These are phyloP conservation scores for Charanyca ferruginea DNA, from an alignment of 2,888 invertebrate species.

Conservation along the genomic window DNA sequence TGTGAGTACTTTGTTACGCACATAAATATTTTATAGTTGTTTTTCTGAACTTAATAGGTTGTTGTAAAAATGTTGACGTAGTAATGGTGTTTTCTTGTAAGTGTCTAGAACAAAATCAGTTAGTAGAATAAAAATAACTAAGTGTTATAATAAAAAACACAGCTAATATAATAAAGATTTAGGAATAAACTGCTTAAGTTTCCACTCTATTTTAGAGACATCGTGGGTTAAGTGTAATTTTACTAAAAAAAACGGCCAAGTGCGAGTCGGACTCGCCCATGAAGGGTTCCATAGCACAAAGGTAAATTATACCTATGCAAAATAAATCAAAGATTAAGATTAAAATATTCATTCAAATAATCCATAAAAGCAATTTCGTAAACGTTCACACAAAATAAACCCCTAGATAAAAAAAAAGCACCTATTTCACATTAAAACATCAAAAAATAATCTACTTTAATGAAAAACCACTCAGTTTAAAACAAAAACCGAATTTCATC, in stretches of 20 bases:
- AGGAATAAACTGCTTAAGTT: neutral
- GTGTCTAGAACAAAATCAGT: constrained; percentile 21
- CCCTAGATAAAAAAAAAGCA: neutral
- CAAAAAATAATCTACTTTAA: constrained; percentile 6
- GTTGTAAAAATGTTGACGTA: constrained; percentile 54
- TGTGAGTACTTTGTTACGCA: constrained; percentile 28
- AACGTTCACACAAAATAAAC: neutral
- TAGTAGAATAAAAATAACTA: constrained; percentile 11
- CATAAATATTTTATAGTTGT: constrained; percentile 56
- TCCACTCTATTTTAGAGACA: neutral
- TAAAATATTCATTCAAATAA: neutral
- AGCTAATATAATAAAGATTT: neutral
- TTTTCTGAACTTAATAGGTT: constrained; percentile 47
- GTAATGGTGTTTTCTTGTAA: constrained; percentile 44
- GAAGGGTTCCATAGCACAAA: too few relatives aligned
- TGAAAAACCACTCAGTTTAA: constrained; percentile 11
- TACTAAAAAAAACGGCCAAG: too few relatives aligned
- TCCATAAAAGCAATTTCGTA: neutral
- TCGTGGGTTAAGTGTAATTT: too few relatives aligned
- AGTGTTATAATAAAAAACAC: neutral
- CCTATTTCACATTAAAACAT: neutral
- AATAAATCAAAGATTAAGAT: neutral
- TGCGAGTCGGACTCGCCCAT: too few relatives aligned
- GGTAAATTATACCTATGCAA: neutral
- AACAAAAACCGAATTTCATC: constrained; percentile 24